phyloP scores from a whole-genome alignment of 2,797 vertebrate genomes.

The Cichlasoma orientale region DNA sequence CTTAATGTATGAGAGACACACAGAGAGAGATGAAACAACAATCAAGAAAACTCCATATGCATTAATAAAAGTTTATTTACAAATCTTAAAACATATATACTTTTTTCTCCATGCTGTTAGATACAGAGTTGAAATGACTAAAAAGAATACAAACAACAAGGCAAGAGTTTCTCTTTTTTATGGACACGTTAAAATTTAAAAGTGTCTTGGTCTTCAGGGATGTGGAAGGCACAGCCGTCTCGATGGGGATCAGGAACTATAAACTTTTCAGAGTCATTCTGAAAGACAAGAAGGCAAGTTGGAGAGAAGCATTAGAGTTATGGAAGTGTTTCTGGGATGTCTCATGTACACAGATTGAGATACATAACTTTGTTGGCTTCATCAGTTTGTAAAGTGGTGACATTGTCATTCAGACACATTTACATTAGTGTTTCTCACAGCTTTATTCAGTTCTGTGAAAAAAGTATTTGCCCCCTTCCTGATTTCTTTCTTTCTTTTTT shows the following conservation, averaged over 20 bases:
- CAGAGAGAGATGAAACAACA: neutral
- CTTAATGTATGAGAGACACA: neutral
- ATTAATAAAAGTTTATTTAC: conserved; percentile 58
- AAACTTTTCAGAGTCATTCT: conserved; percentile 86
- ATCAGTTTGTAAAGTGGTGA: neutral
- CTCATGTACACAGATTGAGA: neutral
- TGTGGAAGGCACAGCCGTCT: conserved; percentile 85
- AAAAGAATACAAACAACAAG: conserved; percentile 29
- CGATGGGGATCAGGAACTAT: conserved; percentile 82
- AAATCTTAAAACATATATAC: conserved; percentile 31
- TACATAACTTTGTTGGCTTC: neutral
- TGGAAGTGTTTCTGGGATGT: neutral
- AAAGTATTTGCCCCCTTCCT: too few species aligned
- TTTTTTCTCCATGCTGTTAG: conserved; percentile 34
- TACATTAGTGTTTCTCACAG: too few species aligned
- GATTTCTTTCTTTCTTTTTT: too few species aligned
- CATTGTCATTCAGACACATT: neutral
- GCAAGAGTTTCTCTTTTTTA: neutral
- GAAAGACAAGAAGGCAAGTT: conserved; percentile 14
- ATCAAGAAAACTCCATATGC: neutral
- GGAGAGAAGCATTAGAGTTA: conserved; percentile 7
- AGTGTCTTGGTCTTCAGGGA: conserved; percentile 81
- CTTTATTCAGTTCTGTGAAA: too few species aligned
- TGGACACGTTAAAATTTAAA: conserved; percentile 85
- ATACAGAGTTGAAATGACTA: conserved; percentile 55